Evolutionary conservation across 92 coral and sea anemone species (phyloP), one percentile per base, ranked within the genome.

Genomic region (Porites evermanni): DNA sequence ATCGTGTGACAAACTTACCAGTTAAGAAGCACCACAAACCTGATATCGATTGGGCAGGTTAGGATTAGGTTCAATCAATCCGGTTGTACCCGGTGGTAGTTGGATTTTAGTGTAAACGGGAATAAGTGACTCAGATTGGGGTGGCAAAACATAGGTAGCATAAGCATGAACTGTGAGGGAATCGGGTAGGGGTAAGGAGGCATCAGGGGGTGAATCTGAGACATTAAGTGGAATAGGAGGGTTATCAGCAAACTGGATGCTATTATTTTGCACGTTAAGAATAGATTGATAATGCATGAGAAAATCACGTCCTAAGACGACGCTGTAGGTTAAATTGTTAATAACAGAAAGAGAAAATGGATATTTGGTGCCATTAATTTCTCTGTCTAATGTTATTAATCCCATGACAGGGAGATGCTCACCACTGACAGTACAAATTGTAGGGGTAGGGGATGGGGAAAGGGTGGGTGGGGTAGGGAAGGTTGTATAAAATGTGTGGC

Each of bases 341-440:
- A 70, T 70, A 9, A 86, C 70, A 6, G n/a, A 59, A n/a, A 65
- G 65, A 19, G 64, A 38, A 74, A 16, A 86, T 12, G 78, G 52
- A 21, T 89, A 89, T 29, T 9, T 4, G 16, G 10, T 6, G 53
- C 0, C 16, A 7, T 71, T 74, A 12, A 87, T 61, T 6, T 7
- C 18, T 2, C 88, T 29, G 2, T 79, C 56, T 0, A 91, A 64
- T 4, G 53, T 66, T 0, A 68, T 17, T 24, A 21, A 11, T 18
- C 94, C 91, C 12, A 19, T n/a, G 1, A 81, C 79, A 10, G 82
- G 44, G 17, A 92, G 54, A n/a, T 77, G 26, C 24, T 89, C 85
- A 0, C 95, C 93, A 69, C 88, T 92, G n/a, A 92, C 93, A 11
- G 93, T 84, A 12, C 82, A 56, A 12, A 92, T 54, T 5, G 65